Conservation (phyloP, 1,140 invertebrate species). For the Cyphomyrmex costatus region DNA sequence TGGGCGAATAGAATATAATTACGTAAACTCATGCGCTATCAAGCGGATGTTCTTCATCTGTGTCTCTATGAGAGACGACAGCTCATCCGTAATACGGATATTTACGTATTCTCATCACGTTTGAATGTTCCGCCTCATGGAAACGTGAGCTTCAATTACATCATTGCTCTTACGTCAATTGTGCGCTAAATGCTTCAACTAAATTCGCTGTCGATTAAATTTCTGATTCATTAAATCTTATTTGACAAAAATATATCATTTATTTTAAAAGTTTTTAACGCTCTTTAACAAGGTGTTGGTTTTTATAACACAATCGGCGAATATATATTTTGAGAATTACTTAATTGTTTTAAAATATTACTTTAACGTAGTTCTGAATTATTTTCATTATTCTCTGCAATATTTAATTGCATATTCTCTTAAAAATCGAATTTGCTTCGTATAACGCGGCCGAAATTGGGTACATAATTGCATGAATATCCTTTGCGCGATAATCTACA, state of each 20-base stretch:
- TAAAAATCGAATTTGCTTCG: not conserved
- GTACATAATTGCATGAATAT: conserved; percentile 6
- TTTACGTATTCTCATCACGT: conserved; percentile 58
- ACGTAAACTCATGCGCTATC: conserved; percentile 37
- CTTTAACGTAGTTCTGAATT: not conserved
- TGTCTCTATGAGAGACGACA: conserved; percentile 34
- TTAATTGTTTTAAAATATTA: not conserved
- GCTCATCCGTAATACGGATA: conserved; percentile 27
- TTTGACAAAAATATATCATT: not conserved
- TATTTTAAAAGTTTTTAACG: conserved; percentile 8
- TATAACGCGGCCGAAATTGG: not conserved
- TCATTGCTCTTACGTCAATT: conserved; percentile 35
- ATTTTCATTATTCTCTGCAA: not conserved
- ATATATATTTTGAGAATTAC: not conserved
- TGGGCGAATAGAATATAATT: conserved; percentile 54
- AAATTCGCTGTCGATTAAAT: conserved; percentile 35
- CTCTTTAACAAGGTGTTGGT: not conserved
- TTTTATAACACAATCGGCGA: not conserved
- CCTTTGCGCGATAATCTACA: conserved; percentile 47
- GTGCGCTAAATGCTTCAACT: conserved; percentile 20
- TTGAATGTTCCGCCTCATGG: conserved; percentile 24
- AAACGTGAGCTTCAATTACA: conserved; percentile 46
- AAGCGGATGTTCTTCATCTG: conserved; percentile 22
- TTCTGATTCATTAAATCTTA: not conserved
- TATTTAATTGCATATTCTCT: not conserved